phyloP scores from a whole-genome alignment of 2,797 vertebrate genomes.

The Brachyalestes nurse region DNA sequence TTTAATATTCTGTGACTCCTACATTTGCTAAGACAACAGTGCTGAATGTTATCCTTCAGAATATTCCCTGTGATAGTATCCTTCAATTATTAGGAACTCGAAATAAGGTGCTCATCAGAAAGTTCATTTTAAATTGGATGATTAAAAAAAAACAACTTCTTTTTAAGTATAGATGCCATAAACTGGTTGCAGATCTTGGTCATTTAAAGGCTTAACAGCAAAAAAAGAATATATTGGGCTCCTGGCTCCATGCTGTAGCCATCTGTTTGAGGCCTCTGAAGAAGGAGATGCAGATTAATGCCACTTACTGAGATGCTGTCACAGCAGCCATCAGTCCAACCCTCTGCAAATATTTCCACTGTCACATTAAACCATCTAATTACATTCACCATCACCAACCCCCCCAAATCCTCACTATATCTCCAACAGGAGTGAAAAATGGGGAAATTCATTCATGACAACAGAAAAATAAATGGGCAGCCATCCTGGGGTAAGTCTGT shows the following conservation, averaged over 20 bases:
- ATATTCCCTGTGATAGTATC: too few species aligned
- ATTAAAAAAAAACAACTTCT: too few species aligned
- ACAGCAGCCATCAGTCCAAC: conserved; percentile 36
- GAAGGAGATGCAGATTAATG: conserved; percentile 43
- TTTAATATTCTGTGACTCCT: too few species aligned
- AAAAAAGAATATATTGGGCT: neutral
- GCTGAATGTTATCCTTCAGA: too few species aligned
- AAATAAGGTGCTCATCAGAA: too few species aligned
- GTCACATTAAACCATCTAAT: conserved; percentile 57
- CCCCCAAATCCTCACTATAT: conserved; percentile 24
- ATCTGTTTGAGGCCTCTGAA: conserved; percentile 16
- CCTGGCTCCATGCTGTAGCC: neutral
- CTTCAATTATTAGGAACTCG: too few species aligned
- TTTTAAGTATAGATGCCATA: too few species aligned
- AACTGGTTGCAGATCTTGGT: neutral
- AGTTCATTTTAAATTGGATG: too few species aligned
- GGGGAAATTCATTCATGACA: conserved; percentile 44
- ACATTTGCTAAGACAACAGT: too few species aligned
- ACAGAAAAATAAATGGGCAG: conserved; percentile 43
- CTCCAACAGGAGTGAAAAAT: conserved; percentile 41
- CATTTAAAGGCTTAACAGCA: neutral
- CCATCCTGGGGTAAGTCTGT: conserved; percentile 30
- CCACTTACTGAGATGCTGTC: conserved; percentile 37
- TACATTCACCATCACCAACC: conserved; percentile 46
- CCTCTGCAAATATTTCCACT: conserved; percentile 50